Base-by-base conservation (phyloP, 2,888 invertebrate species). In the Eristalinus aeneus region DNA sequence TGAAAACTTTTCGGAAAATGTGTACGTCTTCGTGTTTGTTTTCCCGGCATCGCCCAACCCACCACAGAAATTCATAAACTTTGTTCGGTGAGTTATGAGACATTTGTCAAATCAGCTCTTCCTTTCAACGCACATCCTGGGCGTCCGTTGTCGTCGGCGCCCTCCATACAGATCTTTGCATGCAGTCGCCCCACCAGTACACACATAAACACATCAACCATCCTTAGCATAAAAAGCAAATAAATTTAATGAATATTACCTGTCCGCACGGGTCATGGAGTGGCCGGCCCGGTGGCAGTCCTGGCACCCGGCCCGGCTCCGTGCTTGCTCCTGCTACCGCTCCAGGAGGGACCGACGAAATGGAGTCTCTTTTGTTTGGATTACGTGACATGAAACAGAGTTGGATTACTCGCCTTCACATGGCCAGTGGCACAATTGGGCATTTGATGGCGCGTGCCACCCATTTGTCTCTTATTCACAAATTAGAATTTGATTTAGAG, bases 401-500 rank as follows among this genome's bases (percentile, higher is more conserved):
- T 85, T 71, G 68, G 79, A 75, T 67, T 84, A 78, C 53, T 22
- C 34, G 23, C 53, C 27, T 54, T 53, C 72, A 31, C 58, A 71
- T 72, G 80, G 56, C 68, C 76, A 67, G 67, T 72, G 81, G 79
- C 63, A 67, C 72, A 76, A 85, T 76, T 85, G 85, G 80, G 76
- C 85, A 85, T 85, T 80, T 85, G 85, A 85, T 80, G 85, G 85
- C 85, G 85, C 85, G 80, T 85, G 85, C 72, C 80, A 80, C 63
- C 85, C 80, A 85, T 85, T 85, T 85, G 85, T 80, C 85, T 85
- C 63, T 72, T 76, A 85, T 85, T 85, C 85, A 85, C 85, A 85
- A 85, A 85, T 85, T 85, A 85, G 75, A 76, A 85, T 85, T 85
- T 85, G 85, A 85, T 85, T 85, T 85, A 85, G 85, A 85, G 80